Conservation (phyloP, 2,113 vertebrate genomes). For the Etheostoma cragini region DNA sequence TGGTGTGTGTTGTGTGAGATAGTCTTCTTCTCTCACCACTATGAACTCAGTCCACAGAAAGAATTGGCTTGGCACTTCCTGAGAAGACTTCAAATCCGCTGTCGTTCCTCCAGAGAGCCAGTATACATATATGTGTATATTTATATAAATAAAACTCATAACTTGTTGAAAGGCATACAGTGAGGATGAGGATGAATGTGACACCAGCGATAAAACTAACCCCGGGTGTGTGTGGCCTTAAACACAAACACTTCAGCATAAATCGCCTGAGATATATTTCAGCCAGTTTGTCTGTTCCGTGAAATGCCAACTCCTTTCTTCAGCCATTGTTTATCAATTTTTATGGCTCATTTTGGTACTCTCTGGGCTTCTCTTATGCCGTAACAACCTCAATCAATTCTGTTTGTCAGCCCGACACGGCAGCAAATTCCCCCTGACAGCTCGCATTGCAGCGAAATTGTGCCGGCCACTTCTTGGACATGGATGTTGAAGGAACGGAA, state of each 20-base stretch:
- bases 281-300: conserved; percentile 41
- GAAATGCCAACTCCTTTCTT: conserved; percentile 35
- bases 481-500: conserved; percentile 68
- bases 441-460: conserved; percentile 35
- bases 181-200: conserved; percentile 31
- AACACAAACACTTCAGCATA: conserved; percentile 36
- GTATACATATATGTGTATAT: too few species aligned
- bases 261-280: conserved; percentile 37
- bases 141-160: conserved; percentile 12
- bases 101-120: conserved; percentile 16
- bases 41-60: conserved; percentile 4
- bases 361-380: conserved; percentile 25
- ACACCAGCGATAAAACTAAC: conserved; percentile 41
- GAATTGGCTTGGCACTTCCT: conserved; percentile 1
- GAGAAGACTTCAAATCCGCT: conserved; percentile 26
- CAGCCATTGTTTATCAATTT: conserved; percentile 55
- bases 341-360: conserved; percentile 48
- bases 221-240: conserved; percentile 1
- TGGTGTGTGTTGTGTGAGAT: conserved; percentile 2
- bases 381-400: conserved; percentile 60
- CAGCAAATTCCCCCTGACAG: conserved; percentile 55
- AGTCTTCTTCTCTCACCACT: conserved; percentile 8
- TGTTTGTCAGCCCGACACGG: conserved; percentile 44
- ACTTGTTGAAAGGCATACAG: conserved; percentile 26
- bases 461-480: conserved; percentile 40